Percentiles rank a stretch among this genome's conserved stretches.
These are phyloP conservation scores for Cnemophilus loriae DNA, from an alignment of 2,113 vertebrate genomes.

Conservation along the genomic window DNA sequence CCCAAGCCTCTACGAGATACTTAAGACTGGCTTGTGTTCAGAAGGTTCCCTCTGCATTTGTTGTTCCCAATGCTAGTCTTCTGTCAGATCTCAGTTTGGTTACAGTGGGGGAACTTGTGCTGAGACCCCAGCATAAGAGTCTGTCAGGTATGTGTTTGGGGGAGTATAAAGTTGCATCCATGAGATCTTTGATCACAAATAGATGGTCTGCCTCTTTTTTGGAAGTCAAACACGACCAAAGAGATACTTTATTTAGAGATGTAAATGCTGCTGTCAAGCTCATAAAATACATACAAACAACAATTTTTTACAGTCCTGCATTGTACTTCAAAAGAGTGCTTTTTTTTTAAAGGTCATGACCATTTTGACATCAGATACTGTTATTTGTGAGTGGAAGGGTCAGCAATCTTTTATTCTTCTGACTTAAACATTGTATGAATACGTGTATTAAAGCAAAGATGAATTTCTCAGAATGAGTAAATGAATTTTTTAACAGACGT, in stretches of 20 bases:
- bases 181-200: slow-evolving; percentile 12
- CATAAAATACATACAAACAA: slow-evolving; percentile 31
- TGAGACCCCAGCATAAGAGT: not conserved
- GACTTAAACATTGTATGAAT: not conserved
- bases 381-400: not conserved
- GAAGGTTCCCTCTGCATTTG: not conserved
- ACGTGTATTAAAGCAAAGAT: not conserved
- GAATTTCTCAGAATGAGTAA: slow-evolving; percentile 19
- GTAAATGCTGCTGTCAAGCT: slow-evolving; percentile 13
- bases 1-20: not conserved
- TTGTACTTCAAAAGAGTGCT: not conserved
- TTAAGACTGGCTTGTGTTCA: not conserved
- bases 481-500: slow-evolving; percentile 49
- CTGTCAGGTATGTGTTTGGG: not conserved
- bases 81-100: not conserved
- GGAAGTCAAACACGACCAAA: not conserved
- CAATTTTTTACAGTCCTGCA: slow-evolving; percentile 12
- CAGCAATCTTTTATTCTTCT: not conserved
- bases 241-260: slow-evolving; percentile 16
- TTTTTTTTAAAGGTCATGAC: slow-evolving; percentile 22
- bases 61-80: not conserved
- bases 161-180: not conserved
- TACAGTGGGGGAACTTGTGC: no score
- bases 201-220: not conserved
- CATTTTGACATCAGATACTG: slow-evolving; percentile 37